Evolutionary conservation across 1,140 invertebrate species (phyloP), one percentile per base, ranked within the genome.

Genomic region (Contarinia nasturtii): DNA sequence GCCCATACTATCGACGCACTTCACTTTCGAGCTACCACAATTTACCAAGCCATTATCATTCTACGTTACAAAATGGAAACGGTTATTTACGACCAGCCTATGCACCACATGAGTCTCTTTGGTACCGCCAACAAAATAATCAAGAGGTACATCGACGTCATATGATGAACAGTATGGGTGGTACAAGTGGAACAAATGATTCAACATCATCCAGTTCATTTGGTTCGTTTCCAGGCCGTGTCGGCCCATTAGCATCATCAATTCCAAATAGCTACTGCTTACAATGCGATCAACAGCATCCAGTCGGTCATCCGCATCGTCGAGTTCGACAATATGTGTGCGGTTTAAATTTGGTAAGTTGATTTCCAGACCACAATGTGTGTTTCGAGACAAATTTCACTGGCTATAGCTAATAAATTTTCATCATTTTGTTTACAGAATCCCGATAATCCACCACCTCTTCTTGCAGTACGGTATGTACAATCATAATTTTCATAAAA

Each of bases 101-200:
- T 68, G 73, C 79, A 21, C 66, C 80, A 8, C 80, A 83, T 58
- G 79, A 82, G 55, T 69, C 78, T 51, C 59, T 84, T 18, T 83
- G 79, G 79, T 68, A 79, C 47, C 69, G 74, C 5, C 80, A 83
- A 53, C 80, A 83, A 51, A 74, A 78, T 47, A 72, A 75, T 57
- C 75, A 82, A 55, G 61, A 61, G 52, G 41, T 62, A 21, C 61
- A 61, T 49, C 57, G 59, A 10, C 59, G 59, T n/a, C 61, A 61
- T 45, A 57, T 61, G 56, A 43, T 27, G 27, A 27, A 27, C 27
- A 27, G 27, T 27, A 27, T 27, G 27, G 10, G 27, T 10, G 27
- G 27, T 5, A 63, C 59, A 8, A 57, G 59, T 44, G 61, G 57
- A 5, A 43, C 10, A 17, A 20, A 21, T 19, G 61, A 63, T 58